Percentiles rank a stretch among this genome's conserved stretches.
Conservation (phyloP, 2,888 invertebrate species). For the Caenorhabditis sulstoni region DNA sequence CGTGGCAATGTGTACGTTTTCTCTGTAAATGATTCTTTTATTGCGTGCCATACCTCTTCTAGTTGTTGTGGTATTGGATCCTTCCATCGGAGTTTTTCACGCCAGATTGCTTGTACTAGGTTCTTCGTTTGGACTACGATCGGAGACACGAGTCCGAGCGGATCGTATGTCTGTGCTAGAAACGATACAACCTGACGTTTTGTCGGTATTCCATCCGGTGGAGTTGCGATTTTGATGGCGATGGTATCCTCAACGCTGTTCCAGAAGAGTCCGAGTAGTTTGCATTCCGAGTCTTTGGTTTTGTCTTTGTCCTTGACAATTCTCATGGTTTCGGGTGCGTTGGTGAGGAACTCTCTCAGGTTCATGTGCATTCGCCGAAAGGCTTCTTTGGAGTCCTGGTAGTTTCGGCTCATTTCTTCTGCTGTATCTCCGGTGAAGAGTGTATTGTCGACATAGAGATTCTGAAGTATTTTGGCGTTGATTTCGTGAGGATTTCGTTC, state of each 20-base stretch:
- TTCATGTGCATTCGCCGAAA: conserved; percentile 26
- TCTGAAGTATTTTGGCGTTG: not conserved
- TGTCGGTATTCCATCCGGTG: conserved; percentile 9
- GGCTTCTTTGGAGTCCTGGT: not conserved
- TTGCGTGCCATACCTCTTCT: not conserved
- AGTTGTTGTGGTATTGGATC: no score
- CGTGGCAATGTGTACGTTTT: not conserved
- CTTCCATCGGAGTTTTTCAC: conserved; percentile 12
- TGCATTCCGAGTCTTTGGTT: not conserved
- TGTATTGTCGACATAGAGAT: conserved; percentile 35
- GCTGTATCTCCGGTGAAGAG: not conserved
- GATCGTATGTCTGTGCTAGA: conserved; percentile 41
- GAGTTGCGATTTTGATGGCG: conserved; percentile 1
- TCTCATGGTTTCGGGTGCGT: not conserved
- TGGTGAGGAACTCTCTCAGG: conserved; percentile 11
- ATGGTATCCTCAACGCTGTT: conserved; percentile 1
- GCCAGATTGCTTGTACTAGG: conserved; percentile 30
- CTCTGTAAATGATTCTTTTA: not conserved
- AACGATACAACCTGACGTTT: conserved; percentile 10
- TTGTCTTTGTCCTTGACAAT: not conserved
- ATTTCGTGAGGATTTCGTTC: conserved; percentile 3
- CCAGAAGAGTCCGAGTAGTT: conserved; percentile 28
- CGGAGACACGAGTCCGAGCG: conserved; percentile 33
- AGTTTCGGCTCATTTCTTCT: not conserved
- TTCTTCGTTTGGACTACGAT: conserved; percentile 18